Percentiles rank a stretch among this genome's conserved stretches.
Conservation (phyloP, 2,888 invertebrate species). For the Dusona sp. region DNA sequence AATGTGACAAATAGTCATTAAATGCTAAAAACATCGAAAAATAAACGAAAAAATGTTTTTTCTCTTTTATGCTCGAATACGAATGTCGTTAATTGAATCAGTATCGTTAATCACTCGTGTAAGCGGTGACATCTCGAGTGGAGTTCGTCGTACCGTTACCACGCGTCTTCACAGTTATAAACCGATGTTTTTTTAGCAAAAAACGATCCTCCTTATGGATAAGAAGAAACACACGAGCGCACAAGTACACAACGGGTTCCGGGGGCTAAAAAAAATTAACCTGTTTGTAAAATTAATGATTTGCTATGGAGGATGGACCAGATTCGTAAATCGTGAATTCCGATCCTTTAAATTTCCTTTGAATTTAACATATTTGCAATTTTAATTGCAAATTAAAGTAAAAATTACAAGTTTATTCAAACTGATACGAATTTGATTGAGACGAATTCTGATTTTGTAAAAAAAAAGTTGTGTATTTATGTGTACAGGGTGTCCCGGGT, state of each 20-base stretch:
- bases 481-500: not conserved
- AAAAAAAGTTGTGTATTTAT: not conserved
- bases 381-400: not conserved
- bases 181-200: slow-evolving; percentile 39
- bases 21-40: not conserved
- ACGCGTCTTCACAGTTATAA: slow-evolving; percentile 59
- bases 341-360: not conserved
- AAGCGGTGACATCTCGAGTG: slow-evolving; percentile 38
- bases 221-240: slow-evolving; percentile 9
- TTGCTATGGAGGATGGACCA: slow-evolving; percentile 42
- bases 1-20: not conserved
- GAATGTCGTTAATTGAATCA: slow-evolving; percentile 45
- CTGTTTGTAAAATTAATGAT: slow-evolving; percentile 50
- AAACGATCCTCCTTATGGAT: slow-evolving; percentile 19
- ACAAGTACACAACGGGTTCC: not conserved
- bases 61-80: not conserved
- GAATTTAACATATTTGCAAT: not conserved
- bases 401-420: not conserved
- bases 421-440: not conserved
- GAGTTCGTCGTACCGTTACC: slow-evolving; percentile 65
- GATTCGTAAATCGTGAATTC: slow-evolving; percentile 18
- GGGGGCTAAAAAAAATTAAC: slow-evolving; percentile 21
- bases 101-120: slow-evolving; percentile 54
- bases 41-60: not conserved
- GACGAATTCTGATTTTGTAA: not conserved